Conservation (phyloP, 1,140 invertebrate species). For the Macrosteles quadrilineatus region DNA sequence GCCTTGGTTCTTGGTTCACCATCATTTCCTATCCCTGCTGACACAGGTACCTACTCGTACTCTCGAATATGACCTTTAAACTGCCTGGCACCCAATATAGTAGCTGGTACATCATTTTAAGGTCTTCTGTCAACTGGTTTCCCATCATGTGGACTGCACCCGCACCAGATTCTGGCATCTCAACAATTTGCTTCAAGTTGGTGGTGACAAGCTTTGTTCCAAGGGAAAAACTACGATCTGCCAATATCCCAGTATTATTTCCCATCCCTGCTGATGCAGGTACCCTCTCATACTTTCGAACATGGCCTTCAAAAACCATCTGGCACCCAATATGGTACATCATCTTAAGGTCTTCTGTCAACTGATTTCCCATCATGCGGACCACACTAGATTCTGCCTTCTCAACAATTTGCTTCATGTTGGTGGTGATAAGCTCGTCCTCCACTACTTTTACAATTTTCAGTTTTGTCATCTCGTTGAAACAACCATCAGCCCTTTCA, state of each 20-base stretch:
- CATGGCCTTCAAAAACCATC: slow-evolving; percentile 65
- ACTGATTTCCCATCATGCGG: slow-evolving; percentile 70
- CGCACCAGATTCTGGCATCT: slow-evolving; percentile 74
- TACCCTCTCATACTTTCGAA: slow-evolving; percentile 65
- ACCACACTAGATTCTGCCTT: slow-evolving; percentile 76
- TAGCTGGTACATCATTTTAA: slow-evolving; percentile 69
- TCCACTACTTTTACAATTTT: too few relatives aligned
- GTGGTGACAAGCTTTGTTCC: slow-evolving; percentile 63
- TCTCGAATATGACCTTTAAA: slow-evolving; percentile 62
- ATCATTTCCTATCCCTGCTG: slow-evolving; percentile 66
- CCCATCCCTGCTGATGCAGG: slow-evolving; percentile 63
- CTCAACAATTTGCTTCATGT: slow-evolving; percentile 32
- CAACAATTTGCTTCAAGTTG: too few relatives aligned
- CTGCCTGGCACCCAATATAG: slow-evolving; percentile 62
- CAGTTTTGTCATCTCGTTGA: too few relatives aligned
- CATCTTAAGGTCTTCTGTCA: slow-evolving; percentile 64
- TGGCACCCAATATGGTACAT: slow-evolving; percentile 65
- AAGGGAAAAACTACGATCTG: slow-evolving; percentile 57
- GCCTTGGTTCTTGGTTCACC: too few relatives aligned
- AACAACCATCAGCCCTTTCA: too few relatives aligned
- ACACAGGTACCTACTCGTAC: slow-evolving; percentile 63
- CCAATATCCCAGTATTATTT: too few relatives aligned
- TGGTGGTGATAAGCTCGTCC: too few relatives aligned
- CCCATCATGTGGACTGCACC: slow-evolving; percentile 73
- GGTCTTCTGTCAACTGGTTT: slow-evolving; percentile 66